Base-by-base conservation (phyloP, 2,113 vertebrate genomes). In the Neotoma lepida region DNA sequence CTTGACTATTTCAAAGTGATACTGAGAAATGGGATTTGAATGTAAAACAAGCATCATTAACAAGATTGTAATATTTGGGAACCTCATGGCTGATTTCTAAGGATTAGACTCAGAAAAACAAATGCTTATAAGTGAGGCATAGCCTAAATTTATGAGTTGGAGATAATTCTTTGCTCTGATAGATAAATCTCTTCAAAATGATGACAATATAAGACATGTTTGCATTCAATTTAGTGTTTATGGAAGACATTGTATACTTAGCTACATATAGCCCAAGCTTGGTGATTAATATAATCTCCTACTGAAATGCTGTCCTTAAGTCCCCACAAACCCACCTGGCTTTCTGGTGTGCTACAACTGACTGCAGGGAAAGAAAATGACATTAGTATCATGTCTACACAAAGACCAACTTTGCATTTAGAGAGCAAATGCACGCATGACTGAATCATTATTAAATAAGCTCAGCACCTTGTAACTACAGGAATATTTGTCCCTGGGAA, bases 41-140 rank as follows among this genome's bases (percentile, higher is more conserved):
- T 95, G 80, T 94, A 93, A 97, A 96, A 33, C 33, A 58, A 96
- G 94, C 54, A 44, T 94, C 93, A 90, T 33, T 49, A 95, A 80
- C 13, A 85, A 96, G 41, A 54, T 86, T 74, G n/a, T 93, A 78
- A 96, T 95, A 46, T 92, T 44, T 88, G 44, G 14, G 14, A 91
- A 78, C n/a, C 88, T 96, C 39, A 49, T 70, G 74, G 35, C 33
- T 92, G 90, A 88, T 91, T 96, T 91, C 93, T 64, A 18, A 93
- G 97, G 28, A 93, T 97, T 94, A 93, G 30, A 88, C 78, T 20
- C 9, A 90, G 54, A 96, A 97, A 97, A 97, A 80, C 0, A 44
- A 96, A 97, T 93, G 93, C 82, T 96, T 96, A 49, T 90, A 92
- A 96, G 78, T 95, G 86, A 96, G 78, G 91, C 93, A 85, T 94